Base-by-base conservation (phyloP, 2,113 vertebrate genomes). In the Pungitius pungitius region DNA sequence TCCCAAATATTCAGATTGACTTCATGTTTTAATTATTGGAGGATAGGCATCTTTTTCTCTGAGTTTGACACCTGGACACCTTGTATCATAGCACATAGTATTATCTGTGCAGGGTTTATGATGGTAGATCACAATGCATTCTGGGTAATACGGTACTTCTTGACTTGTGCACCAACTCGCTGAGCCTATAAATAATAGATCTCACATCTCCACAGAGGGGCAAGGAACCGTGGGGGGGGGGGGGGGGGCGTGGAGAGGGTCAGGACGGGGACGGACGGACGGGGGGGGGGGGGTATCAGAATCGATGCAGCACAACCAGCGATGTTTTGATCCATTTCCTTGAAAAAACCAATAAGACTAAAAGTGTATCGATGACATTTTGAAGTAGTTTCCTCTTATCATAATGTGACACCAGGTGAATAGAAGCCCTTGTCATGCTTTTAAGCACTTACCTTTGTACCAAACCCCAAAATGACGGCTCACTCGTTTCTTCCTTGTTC, bases 361-460 rank as follows among this genome's bases (percentile, higher is more conserved):
- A 56, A 69, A 6, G 27, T 15, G 4, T 17, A 2, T 35, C 20
- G 14, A 47, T 22, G 14, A 3, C 11, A 15, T 1, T 15, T 51
- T 37, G 39, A 45, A 27, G 27, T 14, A 37, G 2, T 60, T 60
- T 13, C 8, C 49, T 33, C 54, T 52, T 43, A 58, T 80, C 59
- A 49, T 77, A 63, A 66, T 45, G 0, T 69, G 40, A 82, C 60
- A 52, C 22, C 55, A 66, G 58, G 54, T 65, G 45, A 68, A 47
- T 65, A 24, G 62, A 20, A 67, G 7, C 0, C 1, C 10, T 73
- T 56, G n/a, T n/a, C n/a, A n/a, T 9, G 20, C 56, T 56, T 60
- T 68, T 62, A 69, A 42, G 26, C 33, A 52, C 20, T 8, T 43
- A 0, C 1, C 43, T 35, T 57, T 42, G n/a, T 30, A 8, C 9